Percentiles rank a stretch among this genome's conserved stretches.
Evolutionary conservation across 2,888 invertebrate species (phyloP).

Genomic region (Caenorhabditis sinica): DNA sequence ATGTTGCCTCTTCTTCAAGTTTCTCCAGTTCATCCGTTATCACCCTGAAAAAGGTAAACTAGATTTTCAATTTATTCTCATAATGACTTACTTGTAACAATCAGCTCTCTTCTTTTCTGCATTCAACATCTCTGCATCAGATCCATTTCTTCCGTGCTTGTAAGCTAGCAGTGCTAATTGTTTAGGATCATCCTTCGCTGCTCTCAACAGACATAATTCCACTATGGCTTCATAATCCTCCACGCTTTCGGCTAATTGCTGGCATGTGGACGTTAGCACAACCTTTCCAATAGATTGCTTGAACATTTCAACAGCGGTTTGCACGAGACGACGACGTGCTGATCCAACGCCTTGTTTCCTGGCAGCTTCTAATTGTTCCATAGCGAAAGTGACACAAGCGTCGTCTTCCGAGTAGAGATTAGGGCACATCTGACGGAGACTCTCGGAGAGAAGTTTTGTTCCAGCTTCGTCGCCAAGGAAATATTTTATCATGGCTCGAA

Average conservation of each 20-base stretch:
- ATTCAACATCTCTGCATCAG: slow-evolving; percentile 62
- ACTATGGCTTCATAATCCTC: slow-evolving; percentile 93
- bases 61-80: not conserved
- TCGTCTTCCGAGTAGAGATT: slow-evolving; percentile 87
- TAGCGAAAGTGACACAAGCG: slow-evolving; percentile 74
- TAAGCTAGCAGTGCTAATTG: slow-evolving; percentile 93
- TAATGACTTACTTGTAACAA: slow-evolving; percentile 54
- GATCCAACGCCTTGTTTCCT: slow-evolving; percentile 61
- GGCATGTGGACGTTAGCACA: slow-evolving; percentile 69
- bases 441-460: slow-evolving; percentile 92
- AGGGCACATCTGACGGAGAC: slow-evolving; percentile 93
- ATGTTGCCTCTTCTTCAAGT: slow-evolving; percentile 49
- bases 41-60: slow-evolving; percentile 43
- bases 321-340: slow-evolving; percentile 66
- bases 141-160: slow-evolving; percentile 61
- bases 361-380: slow-evolving; percentile 76
- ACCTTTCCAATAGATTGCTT: slow-evolving; percentile 77
- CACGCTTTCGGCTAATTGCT: slow-evolving; percentile 71
- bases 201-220: slow-evolving; percentile 91
- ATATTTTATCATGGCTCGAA: slow-evolving; percentile 75
- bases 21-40: slow-evolving; percentile 64
- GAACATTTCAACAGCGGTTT: slow-evolving; percentile 73
- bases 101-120: slow-evolving; percentile 61
- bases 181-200: slow-evolving; percentile 92
- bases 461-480: slow-evolving; percentile 97